Conservation (phyloP, 2,113 vertebrate genomes). For the Corydoras maculifer region DNA sequence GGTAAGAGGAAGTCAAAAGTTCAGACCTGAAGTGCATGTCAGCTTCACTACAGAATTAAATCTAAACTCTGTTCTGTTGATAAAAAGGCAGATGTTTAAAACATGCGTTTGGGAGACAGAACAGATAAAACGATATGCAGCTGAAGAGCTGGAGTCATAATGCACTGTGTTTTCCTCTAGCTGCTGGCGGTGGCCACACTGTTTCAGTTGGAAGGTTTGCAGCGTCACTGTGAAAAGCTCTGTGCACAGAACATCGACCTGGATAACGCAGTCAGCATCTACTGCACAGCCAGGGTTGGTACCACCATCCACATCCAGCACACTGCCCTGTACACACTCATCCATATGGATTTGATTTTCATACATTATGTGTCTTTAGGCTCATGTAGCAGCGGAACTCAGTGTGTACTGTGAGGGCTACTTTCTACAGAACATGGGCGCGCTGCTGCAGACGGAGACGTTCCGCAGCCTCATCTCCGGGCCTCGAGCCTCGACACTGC, state of each 20-base stretch:
- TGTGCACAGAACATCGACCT: slow-evolving; percentile 79
- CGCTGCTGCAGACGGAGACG: slow-evolving; percentile 72
- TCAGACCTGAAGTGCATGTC: not conserved
- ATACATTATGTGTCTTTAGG: slow-evolving; percentile 55
- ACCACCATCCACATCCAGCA: not conserved
- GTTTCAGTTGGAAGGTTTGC: slow-evolving; percentile 84
- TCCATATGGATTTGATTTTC: too few relatives aligned
- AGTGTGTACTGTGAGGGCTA: slow-evolving; percentile 83
- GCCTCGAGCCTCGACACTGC: slow-evolving; percentile 69
- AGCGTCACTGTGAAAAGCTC: slow-evolving; percentile 88
- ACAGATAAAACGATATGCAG: too few relatives aligned
- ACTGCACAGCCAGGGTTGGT: slow-evolving; percentile 88
- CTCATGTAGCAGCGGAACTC: slow-evolving; percentile 78
- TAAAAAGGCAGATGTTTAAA: too few relatives aligned
- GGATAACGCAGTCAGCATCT: slow-evolving; percentile 84
- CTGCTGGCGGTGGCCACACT: slow-evolving; percentile 82
- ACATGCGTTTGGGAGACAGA: too few relatives aligned
- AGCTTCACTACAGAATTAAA: not conserved
- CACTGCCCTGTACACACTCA: too few relatives aligned
- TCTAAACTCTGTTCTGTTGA: not conserved
- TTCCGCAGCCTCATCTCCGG: slow-evolving; percentile 76
- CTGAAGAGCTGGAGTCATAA: too few relatives aligned
- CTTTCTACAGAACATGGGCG: slow-evolving; percentile 89
- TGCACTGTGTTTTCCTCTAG: slow-evolving; percentile 52
- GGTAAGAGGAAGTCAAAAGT: slow-evolving; percentile 62